A percentile compares a stretch with the other conserved stretches of the same genome.
phyloP scores from a whole-genome alignment of 2,113 vertebrate species.

The Eonycteris spelaea region DNA sequence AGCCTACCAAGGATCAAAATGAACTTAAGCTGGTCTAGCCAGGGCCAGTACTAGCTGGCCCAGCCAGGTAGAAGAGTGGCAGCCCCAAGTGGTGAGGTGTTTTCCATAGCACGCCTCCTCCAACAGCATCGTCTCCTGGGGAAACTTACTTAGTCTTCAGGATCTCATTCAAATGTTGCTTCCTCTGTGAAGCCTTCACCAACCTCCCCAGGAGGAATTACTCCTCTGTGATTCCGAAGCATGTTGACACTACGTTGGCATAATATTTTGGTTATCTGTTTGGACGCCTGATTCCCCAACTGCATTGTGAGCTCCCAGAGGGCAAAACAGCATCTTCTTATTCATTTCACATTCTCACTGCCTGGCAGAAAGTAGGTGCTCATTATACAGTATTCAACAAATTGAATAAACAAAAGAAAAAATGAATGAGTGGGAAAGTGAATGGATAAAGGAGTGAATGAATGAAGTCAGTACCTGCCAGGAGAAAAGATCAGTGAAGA shows the following conservation, averaged over 20 bases:
- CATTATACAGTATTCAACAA: background rate
- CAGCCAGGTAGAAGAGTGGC: background rate
- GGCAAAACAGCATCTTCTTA: background rate
- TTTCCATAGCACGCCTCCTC: background rate
- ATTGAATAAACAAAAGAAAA: conserved; percentile 7
- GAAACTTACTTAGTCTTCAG: background rate
- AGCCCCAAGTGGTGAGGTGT: background rate
- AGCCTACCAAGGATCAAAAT: background rate
- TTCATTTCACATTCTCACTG: background rate
- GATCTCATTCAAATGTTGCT: background rate
- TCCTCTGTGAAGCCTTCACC: background rate
- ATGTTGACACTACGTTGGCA: background rate
- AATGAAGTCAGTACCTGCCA: background rate
- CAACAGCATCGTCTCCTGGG: background rate
- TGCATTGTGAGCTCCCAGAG: background rate
- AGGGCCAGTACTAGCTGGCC: background rate
- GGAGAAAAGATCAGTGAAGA: background rate
- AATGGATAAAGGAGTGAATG: background rate
- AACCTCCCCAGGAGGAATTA: background rate
- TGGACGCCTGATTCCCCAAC: background rate
- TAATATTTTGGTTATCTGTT: background rate
- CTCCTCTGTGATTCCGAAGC: background rate
- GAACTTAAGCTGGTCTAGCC: background rate
- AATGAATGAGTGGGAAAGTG: background rate
- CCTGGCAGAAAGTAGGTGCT: background rate